Evolutionary conservation across 1,140 invertebrate species (phyloP), one percentile per base, ranked within the genome.

Genomic region (Drosophila hydei): DNA sequence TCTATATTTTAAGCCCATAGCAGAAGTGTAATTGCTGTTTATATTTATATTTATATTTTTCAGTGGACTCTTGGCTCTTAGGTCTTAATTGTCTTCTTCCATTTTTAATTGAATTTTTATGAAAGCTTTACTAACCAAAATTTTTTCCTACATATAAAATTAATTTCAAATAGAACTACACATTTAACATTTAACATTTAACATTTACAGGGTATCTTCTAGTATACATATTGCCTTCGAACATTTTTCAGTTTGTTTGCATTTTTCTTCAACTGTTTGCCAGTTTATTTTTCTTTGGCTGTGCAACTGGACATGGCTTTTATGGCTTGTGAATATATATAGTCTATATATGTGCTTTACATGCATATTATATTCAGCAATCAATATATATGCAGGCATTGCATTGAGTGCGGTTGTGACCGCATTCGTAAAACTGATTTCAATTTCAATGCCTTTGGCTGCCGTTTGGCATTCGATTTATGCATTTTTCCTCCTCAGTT

Each of bases 201-300:
- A n/a, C n/a, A n/a, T n/a, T n/a, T n/a, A 16, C 9, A 54, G 51
- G 33, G 45, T 65, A 65, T 58, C 5, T 51, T 4, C 2, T 0
- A 42, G 36, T 56, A 3, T 2, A n/a, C 0, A 16, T n/a, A 38
- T 38, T 11, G 4, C 21, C 42, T 6, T 51, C 48, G 11, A 9
- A 6, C 7, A 6, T 3, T 6, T 27, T 27, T 27, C 27, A 30
- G 7, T 30, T 8, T 30, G 30, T 54, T 21, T 33, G 4, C 21
- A 19, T 63, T 64, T 65, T 38, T 61, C 59, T 64, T 42, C 38
- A 33, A 45, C n/a, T 51, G 4, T 69, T 76, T 72, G 55, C 60
- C 50, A 76, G 58, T 47, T 68, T 85, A 74, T 73, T 85, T 79
- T 85, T 51, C 80, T 63, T 56, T 33, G 43, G 27, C 60, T 68